Evolutionary conservation across 1,140 invertebrate species (phyloP).

Genomic region (Stenopsyche tienmushanensis): DNA sequence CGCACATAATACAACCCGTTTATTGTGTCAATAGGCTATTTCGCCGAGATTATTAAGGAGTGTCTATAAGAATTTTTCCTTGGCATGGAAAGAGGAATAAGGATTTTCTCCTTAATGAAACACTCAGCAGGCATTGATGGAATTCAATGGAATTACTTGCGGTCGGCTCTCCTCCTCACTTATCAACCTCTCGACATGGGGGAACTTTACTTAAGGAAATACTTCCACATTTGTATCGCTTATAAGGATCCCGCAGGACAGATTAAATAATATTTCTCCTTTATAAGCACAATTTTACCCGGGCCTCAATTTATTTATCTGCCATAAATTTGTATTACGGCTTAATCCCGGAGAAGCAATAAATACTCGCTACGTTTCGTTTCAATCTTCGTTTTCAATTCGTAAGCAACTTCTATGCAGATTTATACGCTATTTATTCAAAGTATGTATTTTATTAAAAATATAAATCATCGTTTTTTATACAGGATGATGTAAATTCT

Average conservation of each 20-base stretch:
- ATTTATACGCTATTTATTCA: background rate
- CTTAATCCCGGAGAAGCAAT: background rate
- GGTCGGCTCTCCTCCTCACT: background rate
- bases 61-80: slow-evolving; percentile 7
- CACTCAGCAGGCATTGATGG: slow-evolving; percentile 31
- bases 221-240: slow-evolving; percentile 25
- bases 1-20: slow-evolving; percentile 19
- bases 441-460: too few species aligned
- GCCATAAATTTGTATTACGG: slow-evolving; percentile 4
- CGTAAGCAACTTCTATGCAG: slow-evolving; percentile 12
- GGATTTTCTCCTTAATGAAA: slow-evolving; percentile 33
- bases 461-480: background rate
- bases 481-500: background rate
- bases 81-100: slow-evolving; percentile 13
- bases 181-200: too few species aligned
- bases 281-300: slow-evolving; percentile 38
- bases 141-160: slow-evolving; percentile 35
- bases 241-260: slow-evolving; percentile 11
- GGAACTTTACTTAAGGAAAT: slow-evolving; percentile 33
- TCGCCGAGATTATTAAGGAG: slow-evolving; percentile 9
- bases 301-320: slow-evolving; percentile 19
- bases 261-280: slow-evolving; percentile 38
- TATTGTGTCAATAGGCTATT: slow-evolving; percentile 29
- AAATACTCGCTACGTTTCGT: slow-evolving; percentile 7
- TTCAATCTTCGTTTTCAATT: slow-evolving; percentile 18